Evolutionary conservation across 2,113 vertebrate species (phyloP).

Genomic region (Hyperopisus bebe): DNA sequence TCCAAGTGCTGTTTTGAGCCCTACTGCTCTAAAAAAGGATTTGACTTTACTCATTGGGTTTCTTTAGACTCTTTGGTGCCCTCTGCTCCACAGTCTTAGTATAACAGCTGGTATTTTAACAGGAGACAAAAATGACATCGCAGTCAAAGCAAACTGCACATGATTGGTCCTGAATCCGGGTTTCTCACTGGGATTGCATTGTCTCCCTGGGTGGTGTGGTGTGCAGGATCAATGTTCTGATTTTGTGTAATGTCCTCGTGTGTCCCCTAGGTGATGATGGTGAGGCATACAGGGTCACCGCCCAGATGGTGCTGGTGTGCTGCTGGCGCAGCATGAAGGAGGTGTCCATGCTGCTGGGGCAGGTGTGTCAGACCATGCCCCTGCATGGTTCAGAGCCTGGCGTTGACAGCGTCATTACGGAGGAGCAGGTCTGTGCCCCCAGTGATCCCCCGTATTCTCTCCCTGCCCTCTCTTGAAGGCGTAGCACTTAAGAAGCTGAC

Average conservation of each 20-base stretch:
- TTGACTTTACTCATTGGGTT: not conserved
- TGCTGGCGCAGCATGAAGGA: conserved; percentile 99
- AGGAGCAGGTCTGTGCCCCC: conserved; percentile 71
- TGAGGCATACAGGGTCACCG: conserved; percentile 76
- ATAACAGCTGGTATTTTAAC: not conserved
- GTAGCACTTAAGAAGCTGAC: not conserved
- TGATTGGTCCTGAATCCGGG: not conserved
- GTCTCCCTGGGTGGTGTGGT: not conserved
- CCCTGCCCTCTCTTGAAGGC: not conserved
- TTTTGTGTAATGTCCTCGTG: conserved; percentile 16
- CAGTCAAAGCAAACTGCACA: not conserved
- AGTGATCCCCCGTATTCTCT: not conserved
- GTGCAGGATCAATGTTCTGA: not conserved
- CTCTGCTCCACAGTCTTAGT: not conserved
- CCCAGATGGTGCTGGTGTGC: conserved; percentile 92
- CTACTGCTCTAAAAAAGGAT: not conserved
- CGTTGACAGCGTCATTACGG: conserved; percentile 62
- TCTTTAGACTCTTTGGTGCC: not conserved
- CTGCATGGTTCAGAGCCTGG: conserved; percentile 39
- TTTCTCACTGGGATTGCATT: not conserved
- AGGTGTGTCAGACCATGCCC: conserved; percentile 79
- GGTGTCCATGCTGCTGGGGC: conserved; percentile 81
- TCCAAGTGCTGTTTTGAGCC: not conserved
- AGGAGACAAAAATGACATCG: not conserved
- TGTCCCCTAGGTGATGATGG: conserved; percentile 38